A percentile compares a stretch with the other conserved stretches of the same genome.
These are phyloP conservation scores for Threskiornis aethiopicus DNA, from an alignment of 2,797 vertebrate genomes.

Conservation along the genomic window DNA sequence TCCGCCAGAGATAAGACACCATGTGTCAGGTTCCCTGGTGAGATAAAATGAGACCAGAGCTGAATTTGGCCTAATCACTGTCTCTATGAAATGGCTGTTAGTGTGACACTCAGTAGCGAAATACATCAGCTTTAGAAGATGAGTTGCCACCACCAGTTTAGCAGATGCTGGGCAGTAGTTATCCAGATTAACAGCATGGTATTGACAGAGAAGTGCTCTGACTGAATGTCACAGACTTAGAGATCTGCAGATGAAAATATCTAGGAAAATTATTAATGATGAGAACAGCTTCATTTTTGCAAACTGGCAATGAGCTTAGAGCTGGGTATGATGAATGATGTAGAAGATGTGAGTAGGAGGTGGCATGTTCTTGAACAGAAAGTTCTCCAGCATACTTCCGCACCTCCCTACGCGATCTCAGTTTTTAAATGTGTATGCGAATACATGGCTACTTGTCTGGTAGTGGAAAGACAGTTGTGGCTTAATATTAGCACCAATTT, in stretches of 20 bases:
- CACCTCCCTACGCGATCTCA: constrained; percentile 36
- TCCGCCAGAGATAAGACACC: neutral
- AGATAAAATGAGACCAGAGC: neutral
- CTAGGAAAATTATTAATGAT: constrained; percentile 16
- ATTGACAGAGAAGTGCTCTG: neutral
- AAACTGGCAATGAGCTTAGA: neutral
- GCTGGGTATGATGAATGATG: constrained; percentile 19
- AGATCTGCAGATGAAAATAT: neutral
- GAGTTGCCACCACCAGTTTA: neutral
- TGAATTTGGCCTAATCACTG: neutral
- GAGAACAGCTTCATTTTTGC: neutral
- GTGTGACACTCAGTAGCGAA: neutral
- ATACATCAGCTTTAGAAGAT: neutral
- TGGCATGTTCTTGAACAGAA: constrained; percentile 63
- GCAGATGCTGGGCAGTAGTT: neutral
- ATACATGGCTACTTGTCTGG: neutral
- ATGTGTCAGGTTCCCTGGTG: neutral
- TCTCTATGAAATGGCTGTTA: neutral
- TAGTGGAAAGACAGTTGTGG: neutral
- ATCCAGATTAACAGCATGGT: neutral
- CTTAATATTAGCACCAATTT: constrained; percentile 2
- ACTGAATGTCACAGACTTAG: neutral
- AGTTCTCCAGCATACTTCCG: constrained; percentile 39
- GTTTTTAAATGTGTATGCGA: constrained; percentile 8
- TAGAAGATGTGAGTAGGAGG: constrained; percentile 52